These are phyloP conservation scores for Acanthochromis polyacanthus DNA, from an alignment of 2,113 vertebrate species.

Conservation along the genomic window DNA sequence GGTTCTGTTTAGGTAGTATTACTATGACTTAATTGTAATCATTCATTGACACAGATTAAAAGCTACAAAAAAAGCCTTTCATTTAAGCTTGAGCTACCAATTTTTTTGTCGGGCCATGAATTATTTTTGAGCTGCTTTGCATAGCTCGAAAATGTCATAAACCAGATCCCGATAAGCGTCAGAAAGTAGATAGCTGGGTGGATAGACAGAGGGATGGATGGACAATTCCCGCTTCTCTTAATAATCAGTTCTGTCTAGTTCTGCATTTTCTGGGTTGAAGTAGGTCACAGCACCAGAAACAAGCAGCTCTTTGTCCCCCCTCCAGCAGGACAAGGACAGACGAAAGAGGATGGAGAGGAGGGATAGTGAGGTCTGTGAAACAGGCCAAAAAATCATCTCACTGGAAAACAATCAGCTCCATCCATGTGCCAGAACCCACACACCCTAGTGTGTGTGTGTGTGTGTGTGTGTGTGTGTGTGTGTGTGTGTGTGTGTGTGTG, in stretches of 20 bases:
- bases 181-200: slow-evolving; percentile 9
- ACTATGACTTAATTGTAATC: not conserved
- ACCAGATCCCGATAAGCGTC: not conserved
- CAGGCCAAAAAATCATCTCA: slow-evolving; percentile 60
- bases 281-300: slow-evolving; percentile 71
- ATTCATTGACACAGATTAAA: not conserved
- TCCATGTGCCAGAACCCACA: slow-evolving; percentile 1
- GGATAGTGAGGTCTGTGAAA: slow-evolving; percentile 43
- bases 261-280: slow-evolving; percentile 59
- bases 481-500: not conserved
- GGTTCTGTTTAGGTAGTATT: not conserved
- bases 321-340: slow-evolving; percentile 60
- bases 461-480: not conserved
- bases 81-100: not conserved
- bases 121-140: not conserved
- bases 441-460: not conserved
- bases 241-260: slow-evolving; percentile 64
- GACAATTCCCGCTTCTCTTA: slow-evolving; percentile 2
- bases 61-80: not conserved
- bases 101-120: not conserved
- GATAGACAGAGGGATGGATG: not conserved
- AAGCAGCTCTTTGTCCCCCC: slow-evolving; percentile 75
- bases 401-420: slow-evolving; percentile 54
- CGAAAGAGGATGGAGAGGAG: slow-evolving; percentile 54
- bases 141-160: not conserved